Percentiles rank a stretch among this genome's conserved stretches.
phyloP scores from a whole-genome alignment of 2,797 vertebrate species.

The Peromyscus nudipes region DNA sequence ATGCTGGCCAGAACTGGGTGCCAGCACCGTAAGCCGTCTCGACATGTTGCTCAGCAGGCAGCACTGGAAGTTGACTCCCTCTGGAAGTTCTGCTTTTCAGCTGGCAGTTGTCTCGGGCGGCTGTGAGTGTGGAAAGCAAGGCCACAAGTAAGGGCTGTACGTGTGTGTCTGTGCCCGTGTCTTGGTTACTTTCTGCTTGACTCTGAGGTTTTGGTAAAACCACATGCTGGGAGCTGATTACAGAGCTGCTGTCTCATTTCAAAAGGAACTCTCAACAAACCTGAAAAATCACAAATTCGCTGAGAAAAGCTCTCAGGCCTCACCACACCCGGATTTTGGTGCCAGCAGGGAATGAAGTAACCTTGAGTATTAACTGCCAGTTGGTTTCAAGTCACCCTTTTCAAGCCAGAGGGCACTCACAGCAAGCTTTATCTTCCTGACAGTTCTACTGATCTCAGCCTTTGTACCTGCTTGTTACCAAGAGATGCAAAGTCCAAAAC shows the following conservation, averaged over 20 bases:
- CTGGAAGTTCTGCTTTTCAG: background rate
- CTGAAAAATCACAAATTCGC: background rate
- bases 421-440: background rate
- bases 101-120: background rate
- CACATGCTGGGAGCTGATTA: background rate
- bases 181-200: background rate
- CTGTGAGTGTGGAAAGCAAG: no score
- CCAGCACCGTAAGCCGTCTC: background rate
- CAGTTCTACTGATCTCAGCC: background rate
- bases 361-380: background rate
- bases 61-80: no score
- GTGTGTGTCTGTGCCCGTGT: background rate
- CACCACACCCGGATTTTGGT: background rate
- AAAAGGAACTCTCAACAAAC: background rate
- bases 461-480: background rate
- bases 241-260: background rate
- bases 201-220: background rate
- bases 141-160: background rate
- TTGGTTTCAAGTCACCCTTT: background rate
- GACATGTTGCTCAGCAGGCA: background rate
- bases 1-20: fast-evolving
- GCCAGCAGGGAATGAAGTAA: background rate
- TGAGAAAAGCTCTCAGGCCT: background rate
- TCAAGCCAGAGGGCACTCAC: background rate
- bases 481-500: background rate